phyloP scores from a whole-genome alignment of 35 echinoderm and acorn worm species.

The Apostichopus parvimensis region DNA sequence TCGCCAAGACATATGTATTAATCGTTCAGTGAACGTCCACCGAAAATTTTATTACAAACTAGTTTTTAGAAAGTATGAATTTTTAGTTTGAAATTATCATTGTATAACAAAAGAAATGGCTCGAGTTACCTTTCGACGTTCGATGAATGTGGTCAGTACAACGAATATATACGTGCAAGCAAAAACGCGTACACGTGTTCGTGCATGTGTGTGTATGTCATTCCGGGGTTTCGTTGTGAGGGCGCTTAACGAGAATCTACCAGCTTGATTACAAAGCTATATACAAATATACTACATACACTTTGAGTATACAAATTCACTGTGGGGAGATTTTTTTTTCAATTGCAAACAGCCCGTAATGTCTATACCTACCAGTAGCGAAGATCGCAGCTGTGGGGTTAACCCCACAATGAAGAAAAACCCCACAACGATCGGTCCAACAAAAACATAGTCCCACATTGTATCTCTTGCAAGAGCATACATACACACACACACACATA shows the following conservation, averaged over 20 bases:
- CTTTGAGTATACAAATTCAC: neutral
- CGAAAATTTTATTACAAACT: no score
- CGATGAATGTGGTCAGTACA: no score
- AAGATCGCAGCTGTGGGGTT: conserved; percentile 11
- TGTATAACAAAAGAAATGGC: no score
- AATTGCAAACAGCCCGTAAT: conserved; percentile 13
- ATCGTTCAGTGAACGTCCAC: no score
- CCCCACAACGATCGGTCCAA: neutral
- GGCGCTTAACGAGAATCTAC: conserved; percentile 3
- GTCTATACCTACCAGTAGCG: conserved; percentile 12
- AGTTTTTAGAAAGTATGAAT: no score
- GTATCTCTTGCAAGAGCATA: conserved; percentile 18
- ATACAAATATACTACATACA: conserved; percentile 8
- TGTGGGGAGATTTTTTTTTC: neutral
- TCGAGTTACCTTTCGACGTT: no score
- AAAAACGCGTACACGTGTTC: conserved; percentile 13
- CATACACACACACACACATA: no score
- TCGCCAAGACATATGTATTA: no score
- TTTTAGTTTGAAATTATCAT: no score
- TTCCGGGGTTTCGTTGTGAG: conserved; percentile 12
- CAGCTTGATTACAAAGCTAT: conserved; percentile 14
- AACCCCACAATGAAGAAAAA: conserved; percentile 5
- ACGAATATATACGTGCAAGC: conserved; percentile 4
- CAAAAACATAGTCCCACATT: neutral
- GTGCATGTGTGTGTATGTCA: conserved; percentile 13